Conservation (phyloP, 2,888 invertebrate species). For the Callyntrura sp. region DNA sequence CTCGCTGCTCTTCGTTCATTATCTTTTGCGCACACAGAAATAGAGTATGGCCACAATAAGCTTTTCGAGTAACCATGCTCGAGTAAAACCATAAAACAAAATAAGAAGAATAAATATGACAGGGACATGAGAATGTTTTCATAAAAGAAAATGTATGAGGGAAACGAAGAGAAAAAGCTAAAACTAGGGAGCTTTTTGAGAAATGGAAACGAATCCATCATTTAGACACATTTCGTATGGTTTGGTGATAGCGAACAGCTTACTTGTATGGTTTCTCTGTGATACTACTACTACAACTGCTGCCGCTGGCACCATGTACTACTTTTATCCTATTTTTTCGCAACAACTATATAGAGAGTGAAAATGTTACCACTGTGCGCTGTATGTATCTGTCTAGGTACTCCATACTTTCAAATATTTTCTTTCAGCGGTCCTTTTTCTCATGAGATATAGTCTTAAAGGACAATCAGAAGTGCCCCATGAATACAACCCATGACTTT, state of each 20-base stretch:
- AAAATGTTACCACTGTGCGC: not conserved
- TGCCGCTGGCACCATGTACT: not conserved
- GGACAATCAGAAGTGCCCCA: slow-evolving; percentile 27
- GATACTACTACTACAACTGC: not conserved
- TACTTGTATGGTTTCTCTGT: not conserved
- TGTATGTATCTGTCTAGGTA: too few relatives aligned
- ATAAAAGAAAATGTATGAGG: slow-evolving; percentile 30
- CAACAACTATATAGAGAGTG: not conserved
- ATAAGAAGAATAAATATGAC: slow-evolving; percentile 63
- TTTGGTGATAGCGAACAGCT: slow-evolving; percentile 45
- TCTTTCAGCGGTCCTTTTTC: slow-evolving; percentile 2
- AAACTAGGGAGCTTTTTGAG: slow-evolving; percentile 7
- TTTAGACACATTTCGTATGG: slow-evolving; percentile 66
- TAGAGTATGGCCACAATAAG: not conserved
- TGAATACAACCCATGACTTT: not conserved
- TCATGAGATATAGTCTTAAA: not conserved
- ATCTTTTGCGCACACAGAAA: slow-evolving; percentile 2
- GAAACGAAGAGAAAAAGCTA: not conserved
- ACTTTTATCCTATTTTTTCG: slow-evolving; percentile 36
- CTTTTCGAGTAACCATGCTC: not conserved
- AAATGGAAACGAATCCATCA: slow-evolving; percentile 62
- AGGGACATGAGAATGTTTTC: slow-evolving; percentile 55
- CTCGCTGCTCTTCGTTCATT: not conserved
- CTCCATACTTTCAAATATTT: not conserved
- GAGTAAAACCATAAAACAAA: slow-evolving; percentile 56